Percentiles rank a stretch among this genome's conserved stretches.
Conservation (phyloP, 2,888 invertebrate species). For the Balanococcus diminutus region DNA sequence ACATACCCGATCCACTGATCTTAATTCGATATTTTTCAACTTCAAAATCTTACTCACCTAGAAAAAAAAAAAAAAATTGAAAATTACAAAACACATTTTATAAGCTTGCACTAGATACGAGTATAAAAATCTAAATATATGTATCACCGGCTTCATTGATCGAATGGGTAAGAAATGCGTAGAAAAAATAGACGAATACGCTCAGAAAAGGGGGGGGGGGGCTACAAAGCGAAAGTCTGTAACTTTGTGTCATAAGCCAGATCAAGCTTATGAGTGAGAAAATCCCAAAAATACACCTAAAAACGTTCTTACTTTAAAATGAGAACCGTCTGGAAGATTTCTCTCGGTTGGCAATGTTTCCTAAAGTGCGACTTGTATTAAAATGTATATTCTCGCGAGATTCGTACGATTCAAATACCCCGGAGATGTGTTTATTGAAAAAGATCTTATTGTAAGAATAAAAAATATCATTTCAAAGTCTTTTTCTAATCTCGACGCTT, state of each 20-base stretch:
- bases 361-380: neutral
- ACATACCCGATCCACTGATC: neutral
- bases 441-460: slow-evolving; percentile 2
- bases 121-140: neutral
- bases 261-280: slow-evolving; percentile 37
- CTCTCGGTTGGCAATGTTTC: neutral
- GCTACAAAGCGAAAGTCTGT: slow-evolving; percentile 21
- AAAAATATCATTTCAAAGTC: neutral
- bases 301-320: slow-evolving; percentile 28
- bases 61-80: neutral
- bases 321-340: slow-evolving; percentile 30
- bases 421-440: neutral
- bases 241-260: slow-evolving; percentile 38
- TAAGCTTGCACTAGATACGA: neutral
- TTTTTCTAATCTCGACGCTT: neutral
- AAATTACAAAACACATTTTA: neutral
- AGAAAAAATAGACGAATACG: neutral
- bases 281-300: slow-evolving; percentile 40
- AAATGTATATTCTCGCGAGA: neutral
- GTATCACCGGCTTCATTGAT: neutral
- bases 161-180: neutral
- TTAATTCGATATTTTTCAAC: neutral
- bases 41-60: neutral
- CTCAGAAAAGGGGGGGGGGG: neutral
- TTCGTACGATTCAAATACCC: neutral